Base-by-base conservation (phyloP, 2,797 vertebrate species). In the Karalla daura region DNA sequence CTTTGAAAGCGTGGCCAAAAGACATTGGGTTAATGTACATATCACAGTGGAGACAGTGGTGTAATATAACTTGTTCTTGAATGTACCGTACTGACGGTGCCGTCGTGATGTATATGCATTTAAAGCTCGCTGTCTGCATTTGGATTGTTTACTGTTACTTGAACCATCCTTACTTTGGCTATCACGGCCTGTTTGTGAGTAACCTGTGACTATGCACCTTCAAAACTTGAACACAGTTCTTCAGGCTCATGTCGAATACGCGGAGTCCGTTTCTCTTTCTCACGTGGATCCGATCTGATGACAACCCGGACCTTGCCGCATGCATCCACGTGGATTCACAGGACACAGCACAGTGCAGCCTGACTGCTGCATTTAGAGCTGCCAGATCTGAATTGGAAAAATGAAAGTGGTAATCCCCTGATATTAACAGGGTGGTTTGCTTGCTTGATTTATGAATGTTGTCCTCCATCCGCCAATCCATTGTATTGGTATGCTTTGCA, bases 41-140 rank as follows among this genome's bases (percentile, higher is more conserved):
- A 49, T 68, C 23, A 30, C 60, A 44, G 68, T 63, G 32, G 20
- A 70, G 35, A 59, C 37, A 24, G 35, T 21, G 23, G 13, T 81
- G 37, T 72, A 53, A 61, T 60, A 30, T 63, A 45, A 69, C 17
- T 23, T 66, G 20, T 44, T 55, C 1, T 62, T 70, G 17, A 51
- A 47, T 58, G 35, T 63, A 36, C 10, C 47, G 41, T 44, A 45
- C 63, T 43, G 45, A 63, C 51, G 35, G 15, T 20, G 33, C 13
- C 62, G 50, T 75, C 14, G 70, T 52, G 40, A 66, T 56, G 28
- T 43, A 64, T 53, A 67, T 72, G 24, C 53, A 63, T 84, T 73
- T 58, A 49, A 78, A 68, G 4, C 18, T 49, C 21, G 21, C 15
- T 15, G 25, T 51, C 23, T 51, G 23, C 30, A 21, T 51, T 27